phyloP scores from a whole-genome alignment of 2,797 vertebrate species.

The Siniperca obscura region DNA sequence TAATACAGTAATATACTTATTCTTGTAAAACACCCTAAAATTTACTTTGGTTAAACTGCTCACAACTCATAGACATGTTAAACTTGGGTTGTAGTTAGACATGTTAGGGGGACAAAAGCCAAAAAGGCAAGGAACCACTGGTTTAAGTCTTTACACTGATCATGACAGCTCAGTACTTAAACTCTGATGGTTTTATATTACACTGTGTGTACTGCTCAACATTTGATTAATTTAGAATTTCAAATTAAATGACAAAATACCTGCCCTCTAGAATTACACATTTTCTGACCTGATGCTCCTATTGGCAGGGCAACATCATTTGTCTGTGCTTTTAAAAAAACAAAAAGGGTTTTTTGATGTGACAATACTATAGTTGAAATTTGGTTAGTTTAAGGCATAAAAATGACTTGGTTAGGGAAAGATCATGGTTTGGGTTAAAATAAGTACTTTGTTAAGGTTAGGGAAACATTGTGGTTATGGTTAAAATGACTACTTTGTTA shows the following conservation, averaged over 20 bases:
- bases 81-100: not conserved
- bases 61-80: not conserved
- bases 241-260: not conserved
- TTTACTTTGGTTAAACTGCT: no score
- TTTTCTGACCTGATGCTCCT: not conserved
- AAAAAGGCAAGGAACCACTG: not conserved
- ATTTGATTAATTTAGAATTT: not conserved
- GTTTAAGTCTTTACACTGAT: not conserved
- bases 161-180: not conserved
- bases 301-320: no score
- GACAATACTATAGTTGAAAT: not conserved
- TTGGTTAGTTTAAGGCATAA: not conserved
- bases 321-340: not conserved
- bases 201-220: not conserved
- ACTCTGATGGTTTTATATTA: not conserved
- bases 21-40: not conserved
- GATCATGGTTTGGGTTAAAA: not conserved
- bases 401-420: not conserved
- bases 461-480: no score
- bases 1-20: not conserved
- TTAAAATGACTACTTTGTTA: no score
- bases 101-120: not conserved
- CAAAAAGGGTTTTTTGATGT: not conserved
- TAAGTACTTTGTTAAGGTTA: not conserved
- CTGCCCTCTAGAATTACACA: not conserved